Conservation (phyloP, 1,140 invertebrate genomes). For the Vollenhovia emeryi region DNA sequence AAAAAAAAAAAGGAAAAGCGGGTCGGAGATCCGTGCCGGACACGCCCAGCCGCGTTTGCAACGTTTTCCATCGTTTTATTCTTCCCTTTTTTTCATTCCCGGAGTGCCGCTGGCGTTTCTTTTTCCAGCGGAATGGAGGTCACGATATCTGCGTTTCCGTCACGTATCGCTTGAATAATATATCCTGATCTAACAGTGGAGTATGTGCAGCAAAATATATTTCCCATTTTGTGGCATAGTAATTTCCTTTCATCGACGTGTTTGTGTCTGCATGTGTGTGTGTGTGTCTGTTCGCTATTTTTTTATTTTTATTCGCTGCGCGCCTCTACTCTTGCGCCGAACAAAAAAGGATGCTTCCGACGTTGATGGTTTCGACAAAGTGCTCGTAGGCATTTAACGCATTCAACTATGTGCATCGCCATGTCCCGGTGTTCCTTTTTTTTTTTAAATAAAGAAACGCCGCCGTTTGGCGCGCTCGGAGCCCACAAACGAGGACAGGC, state of each 20-base stretch:
- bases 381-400: conserved; percentile 44
- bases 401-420: not conserved
- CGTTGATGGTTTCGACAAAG: conserved; percentile 38
- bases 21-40: conserved; percentile 31
- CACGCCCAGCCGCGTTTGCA: conserved; percentile 51
- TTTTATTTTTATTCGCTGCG: conserved; percentile 2
- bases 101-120: conserved; percentile 30
- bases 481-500: not conserved
- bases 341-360: conserved; percentile 19
- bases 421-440: not conserved
- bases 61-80: conserved; percentile 46
- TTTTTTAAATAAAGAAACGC: conserved; percentile 32
- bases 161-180: conserved; percentile 57
- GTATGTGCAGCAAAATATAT: conserved; percentile 35
- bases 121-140: conserved; percentile 36
- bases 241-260: conserved; percentile 46
- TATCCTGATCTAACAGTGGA: conserved; percentile 48
- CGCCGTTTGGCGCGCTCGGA: not conserved
- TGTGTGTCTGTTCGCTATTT: not conserved
- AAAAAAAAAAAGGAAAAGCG: conserved; percentile 22
- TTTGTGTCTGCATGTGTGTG: not conserved
- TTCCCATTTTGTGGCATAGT: conserved; percentile 28
- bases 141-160: conserved; percentile 58
- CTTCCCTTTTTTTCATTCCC: conserved; percentile 6
- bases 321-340: not conserved